Percentiles rank a stretch among this genome's conserved stretches.
These are phyloP conservation scores for Chrysolina haemoptera DNA, from an alignment of 2,888 invertebrate species.

Conservation along the genomic window DNA sequence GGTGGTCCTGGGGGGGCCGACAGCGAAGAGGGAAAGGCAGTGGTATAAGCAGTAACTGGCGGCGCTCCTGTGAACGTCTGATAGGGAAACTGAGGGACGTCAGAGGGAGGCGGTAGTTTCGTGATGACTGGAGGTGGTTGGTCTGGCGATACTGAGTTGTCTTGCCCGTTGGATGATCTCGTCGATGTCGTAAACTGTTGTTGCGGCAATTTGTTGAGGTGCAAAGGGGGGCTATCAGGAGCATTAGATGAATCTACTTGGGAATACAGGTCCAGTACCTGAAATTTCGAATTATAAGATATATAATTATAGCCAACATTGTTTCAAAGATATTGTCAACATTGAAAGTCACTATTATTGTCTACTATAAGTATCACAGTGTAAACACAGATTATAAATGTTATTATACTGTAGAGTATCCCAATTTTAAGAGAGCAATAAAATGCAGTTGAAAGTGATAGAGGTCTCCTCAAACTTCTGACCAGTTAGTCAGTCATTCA, in stretches of 20 bases:
- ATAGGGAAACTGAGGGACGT: conserved; percentile 64
- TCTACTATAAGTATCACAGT: too few relatives aligned
- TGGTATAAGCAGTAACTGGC: conserved; percentile 54
- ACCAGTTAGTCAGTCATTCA: too few relatives aligned
- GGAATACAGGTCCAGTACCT: conserved; percentile 87
- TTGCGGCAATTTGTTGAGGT: conserved; percentile 49
- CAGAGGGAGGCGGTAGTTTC: conserved; percentile 61
- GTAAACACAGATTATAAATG: too few relatives aligned
- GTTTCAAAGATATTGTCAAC: too few relatives aligned
- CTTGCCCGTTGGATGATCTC: conserved; percentile 73
- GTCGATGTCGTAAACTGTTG: conserved; percentile 50
- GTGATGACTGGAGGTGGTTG: conserved; percentile 51
- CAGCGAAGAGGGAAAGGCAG: conserved; percentile 69
- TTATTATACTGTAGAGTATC: too few relatives aligned
- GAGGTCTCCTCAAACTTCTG: too few relatives aligned
- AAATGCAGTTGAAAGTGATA: too few relatives aligned
- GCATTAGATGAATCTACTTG: conserved; percentile 69
- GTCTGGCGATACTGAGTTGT: conserved; percentile 66
- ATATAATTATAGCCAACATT: background rate
- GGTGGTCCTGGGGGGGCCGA: conserved; percentile 46
- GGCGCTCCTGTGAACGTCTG: conserved; percentile 63
- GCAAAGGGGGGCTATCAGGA: conserved; percentile 78
- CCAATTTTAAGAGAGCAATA: too few relatives aligned
- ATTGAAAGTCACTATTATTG: too few relatives aligned
- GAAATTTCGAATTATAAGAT: conserved; percentile 22